These are phyloP conservation scores for Gasteruption jaculator DNA, from an alignment of 2,888 invertebrate genomes.

Conservation along the genomic window DNA sequence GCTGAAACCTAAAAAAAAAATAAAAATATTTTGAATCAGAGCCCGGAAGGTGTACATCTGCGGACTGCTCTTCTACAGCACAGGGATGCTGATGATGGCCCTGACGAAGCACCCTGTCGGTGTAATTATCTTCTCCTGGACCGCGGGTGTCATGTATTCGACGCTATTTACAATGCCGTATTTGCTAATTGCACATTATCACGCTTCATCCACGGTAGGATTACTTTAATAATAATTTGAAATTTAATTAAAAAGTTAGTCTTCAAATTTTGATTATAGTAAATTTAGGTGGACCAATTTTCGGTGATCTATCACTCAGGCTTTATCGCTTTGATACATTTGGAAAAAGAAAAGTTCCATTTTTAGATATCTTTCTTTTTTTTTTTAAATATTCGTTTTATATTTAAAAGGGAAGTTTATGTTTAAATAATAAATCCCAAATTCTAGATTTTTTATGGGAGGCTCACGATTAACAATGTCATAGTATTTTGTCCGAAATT, in stretches of 20 bases:
- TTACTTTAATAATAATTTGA: neutral
- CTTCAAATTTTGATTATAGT: constrained; percentile 15
- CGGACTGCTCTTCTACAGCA: constrained; percentile 81
- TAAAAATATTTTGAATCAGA: constrained; percentile 56
- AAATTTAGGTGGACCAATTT: too few relatives aligned
- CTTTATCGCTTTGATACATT: too few relatives aligned
- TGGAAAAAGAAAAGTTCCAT: too few relatives aligned
- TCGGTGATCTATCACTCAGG: too few relatives aligned
- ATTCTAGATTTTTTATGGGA: too few relatives aligned
- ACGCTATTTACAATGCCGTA: constrained; percentile 97
- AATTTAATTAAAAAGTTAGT: neutral
- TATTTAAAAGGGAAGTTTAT: too few relatives aligned
- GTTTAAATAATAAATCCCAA: too few relatives aligned
- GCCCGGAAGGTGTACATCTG: constrained; percentile 84
- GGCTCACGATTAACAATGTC: too few relatives aligned
- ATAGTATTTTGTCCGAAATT: too few relatives aligned
- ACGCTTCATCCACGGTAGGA: constrained; percentile 81
- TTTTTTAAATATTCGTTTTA: too few relatives aligned
- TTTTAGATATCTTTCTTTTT: too few relatives aligned
- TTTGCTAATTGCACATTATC: constrained; percentile 88
- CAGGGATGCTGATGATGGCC: constrained; percentile 86
- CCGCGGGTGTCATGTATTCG: constrained; percentile 95
- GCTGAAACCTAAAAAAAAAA: neutral
- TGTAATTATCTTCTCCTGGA: constrained; percentile 85
- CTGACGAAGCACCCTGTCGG: constrained; percentile 70